Percentiles rank a stretch among this genome's conserved stretches.
These are phyloP conservation scores for Sphaerophoria taeniata DNA, from an alignment of 2,888 invertebrate genomes.

Conservation along the genomic window DNA sequence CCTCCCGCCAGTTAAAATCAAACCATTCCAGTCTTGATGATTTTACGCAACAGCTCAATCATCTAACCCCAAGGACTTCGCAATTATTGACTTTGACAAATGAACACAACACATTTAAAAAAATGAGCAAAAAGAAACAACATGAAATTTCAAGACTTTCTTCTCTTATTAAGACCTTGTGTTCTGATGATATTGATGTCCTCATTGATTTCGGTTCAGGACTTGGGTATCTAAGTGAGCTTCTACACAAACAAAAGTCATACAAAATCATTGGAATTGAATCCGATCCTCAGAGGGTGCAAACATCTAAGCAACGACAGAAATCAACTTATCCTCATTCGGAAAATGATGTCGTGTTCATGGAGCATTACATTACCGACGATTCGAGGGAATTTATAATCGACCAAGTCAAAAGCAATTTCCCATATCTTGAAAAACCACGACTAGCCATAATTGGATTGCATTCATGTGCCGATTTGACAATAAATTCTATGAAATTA, in stretches of 20 bases:
- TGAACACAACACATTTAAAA: slow-evolving; percentile 76
- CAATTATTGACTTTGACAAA: slow-evolving; percentile 41
- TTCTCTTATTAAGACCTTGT: slow-evolving; percentile 80
- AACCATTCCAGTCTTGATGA: slow-evolving; percentile 78
- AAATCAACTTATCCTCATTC: slow-evolving; percentile 84
- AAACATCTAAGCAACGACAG: slow-evolving; percentile 85
- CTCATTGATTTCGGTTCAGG: slow-evolving; percentile 91
- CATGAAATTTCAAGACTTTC: slow-evolving; percentile 88
- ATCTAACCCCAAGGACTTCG: slow-evolving; percentile 73
- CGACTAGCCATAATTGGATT: slow-evolving; percentile 85
- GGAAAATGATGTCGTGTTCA: slow-evolving; percentile 84
- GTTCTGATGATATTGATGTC: slow-evolving; percentile 82
- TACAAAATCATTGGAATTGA: slow-evolving; percentile 87
- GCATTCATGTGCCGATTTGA: slow-evolving; percentile 91
- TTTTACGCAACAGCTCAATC: slow-evolving; percentile 80
- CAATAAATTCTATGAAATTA: slow-evolving; percentile 87
- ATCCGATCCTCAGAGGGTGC: slow-evolving; percentile 84
- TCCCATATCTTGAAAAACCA: slow-evolving; percentile 71
- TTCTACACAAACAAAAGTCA: slow-evolving; percentile 85
- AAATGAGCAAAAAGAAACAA: slow-evolving; percentile 86
- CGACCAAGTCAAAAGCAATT: slow-evolving; percentile 81
- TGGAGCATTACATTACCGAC: slow-evolving; percentile 84
- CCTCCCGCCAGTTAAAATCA: slow-evolving; percentile 78
- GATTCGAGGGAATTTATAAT: slow-evolving; percentile 84
- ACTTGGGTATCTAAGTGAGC: slow-evolving; percentile 89